Evolutionary conservation across 53 echinoderm and acorn worm genomes (phyloP).

Genomic region (Stichopus horrens): DNA sequence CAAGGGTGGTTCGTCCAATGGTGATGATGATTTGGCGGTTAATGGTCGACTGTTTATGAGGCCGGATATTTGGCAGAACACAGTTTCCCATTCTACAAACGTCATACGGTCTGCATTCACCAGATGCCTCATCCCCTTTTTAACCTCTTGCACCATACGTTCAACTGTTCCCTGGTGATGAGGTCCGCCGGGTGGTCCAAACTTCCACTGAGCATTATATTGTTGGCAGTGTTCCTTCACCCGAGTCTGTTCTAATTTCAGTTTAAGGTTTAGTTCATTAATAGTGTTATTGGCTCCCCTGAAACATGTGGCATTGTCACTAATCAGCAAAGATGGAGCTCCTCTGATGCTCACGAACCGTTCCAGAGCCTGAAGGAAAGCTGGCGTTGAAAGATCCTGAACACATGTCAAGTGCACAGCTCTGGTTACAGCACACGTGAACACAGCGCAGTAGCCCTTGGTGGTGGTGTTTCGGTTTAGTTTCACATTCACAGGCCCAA

Average conservation of each 20-base stretch:
- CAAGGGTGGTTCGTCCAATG: constrained; percentile 71
- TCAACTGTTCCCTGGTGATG: constrained; percentile 52
- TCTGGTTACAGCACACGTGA: constrained; percentile 66
- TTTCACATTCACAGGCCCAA: constrained; percentile 64
- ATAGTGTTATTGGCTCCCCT: constrained; percentile 66
- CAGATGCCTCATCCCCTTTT: constrained; percentile 48
- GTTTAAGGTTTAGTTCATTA: constrained; percentile 65
- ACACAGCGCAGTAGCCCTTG: constrained; percentile 60
- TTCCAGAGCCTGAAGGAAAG: constrained; percentile 73
- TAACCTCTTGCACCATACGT: constrained; percentile 53
- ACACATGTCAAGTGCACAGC: constrained; percentile 71
- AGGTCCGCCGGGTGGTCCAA: constrained; percentile 59
- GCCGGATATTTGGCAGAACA: constrained; percentile 45
- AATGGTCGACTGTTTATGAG: constrained; percentile 74
- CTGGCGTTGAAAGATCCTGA: constrained; percentile 66
- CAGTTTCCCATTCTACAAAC: constrained; percentile 60
- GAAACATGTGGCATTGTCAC: constrained; percentile 75
- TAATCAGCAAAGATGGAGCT: constrained; percentile 56
- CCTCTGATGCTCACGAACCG: constrained; percentile 69
- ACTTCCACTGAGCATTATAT: constrained; percentile 54
- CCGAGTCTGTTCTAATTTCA: constrained; percentile 59
- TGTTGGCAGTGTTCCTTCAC: constrained; percentile 56
- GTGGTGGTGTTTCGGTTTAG: constrained; percentile 43
- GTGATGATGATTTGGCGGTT: constrained; percentile 74
- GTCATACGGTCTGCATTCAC: constrained; percentile 55